Conservation (phyloP, 2,888 invertebrate genomes). For the Plebejus melissa region DNA sequence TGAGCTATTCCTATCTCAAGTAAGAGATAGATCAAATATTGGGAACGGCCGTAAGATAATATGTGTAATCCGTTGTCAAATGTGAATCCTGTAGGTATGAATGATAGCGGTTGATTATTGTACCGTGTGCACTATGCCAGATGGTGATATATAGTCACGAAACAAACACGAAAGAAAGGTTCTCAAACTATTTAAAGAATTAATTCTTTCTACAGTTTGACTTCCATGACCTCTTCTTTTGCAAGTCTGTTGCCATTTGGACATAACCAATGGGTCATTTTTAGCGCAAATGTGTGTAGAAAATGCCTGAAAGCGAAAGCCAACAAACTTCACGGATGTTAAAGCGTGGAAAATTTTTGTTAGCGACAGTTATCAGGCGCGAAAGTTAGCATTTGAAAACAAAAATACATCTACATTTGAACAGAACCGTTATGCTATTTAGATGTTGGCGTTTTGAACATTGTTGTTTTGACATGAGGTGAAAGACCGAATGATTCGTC, state of each 20-base stretch:
- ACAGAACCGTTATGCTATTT: conserved; percentile 10
- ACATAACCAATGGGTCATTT: neutral
- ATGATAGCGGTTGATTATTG: no score
- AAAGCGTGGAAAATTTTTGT: conserved; percentile 44
- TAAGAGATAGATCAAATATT: no score
- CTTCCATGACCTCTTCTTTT: neutral
- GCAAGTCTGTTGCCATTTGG: neutral
- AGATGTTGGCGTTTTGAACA: neutral
- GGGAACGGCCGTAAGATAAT: no score
- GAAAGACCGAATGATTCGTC: neutral
- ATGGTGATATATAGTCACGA: neutral
- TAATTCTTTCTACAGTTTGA: neutral
- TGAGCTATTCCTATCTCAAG: no score
- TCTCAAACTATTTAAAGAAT: neutral
- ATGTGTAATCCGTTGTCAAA: neutral
- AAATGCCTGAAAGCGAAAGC: conserved; percentile 62
- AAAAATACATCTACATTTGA: conserved; percentile 37
- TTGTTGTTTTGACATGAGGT: neutral
- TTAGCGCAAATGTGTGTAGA: conserved; percentile 43
- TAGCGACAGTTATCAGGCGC: conserved; percentile 46
- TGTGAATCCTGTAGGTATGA: neutral
- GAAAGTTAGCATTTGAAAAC: conserved; percentile 36
- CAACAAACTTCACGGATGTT: conserved; percentile 30
- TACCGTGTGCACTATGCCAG: no score
- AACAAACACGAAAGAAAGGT: neutral